phyloP scores from a whole-genome alignment of 1,140 invertebrate species.

The Trigoniulus corallinus region DNA sequence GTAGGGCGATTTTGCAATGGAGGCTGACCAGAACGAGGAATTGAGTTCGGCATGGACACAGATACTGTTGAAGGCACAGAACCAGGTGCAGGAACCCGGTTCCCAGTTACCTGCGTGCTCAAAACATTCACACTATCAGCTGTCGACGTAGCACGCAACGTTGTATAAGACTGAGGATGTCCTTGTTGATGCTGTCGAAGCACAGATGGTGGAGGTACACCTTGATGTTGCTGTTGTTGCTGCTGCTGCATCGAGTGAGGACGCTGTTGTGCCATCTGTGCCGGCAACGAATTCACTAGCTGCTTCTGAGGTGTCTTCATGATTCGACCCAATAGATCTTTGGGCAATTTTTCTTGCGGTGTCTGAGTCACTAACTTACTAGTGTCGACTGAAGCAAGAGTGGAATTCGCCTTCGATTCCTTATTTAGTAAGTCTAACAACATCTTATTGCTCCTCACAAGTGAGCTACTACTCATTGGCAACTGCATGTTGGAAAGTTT shows the following conservation, averaged over 20 bases:
- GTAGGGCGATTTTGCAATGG: no score
- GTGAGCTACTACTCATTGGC: no score
- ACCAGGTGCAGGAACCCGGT: no score
- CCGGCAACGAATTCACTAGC: neutral
- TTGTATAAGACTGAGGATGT: neutral
- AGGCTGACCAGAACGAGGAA: no score
- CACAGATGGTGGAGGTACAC: neutral
- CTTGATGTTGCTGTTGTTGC: neutral
- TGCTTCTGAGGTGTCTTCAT: neutral
- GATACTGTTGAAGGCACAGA: no score
- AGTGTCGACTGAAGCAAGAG: conserved; percentile 28
- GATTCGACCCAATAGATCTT: conserved; percentile 18
- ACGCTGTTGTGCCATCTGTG: neutral
- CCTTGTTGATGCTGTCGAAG: neutral
- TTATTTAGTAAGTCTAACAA: conserved; percentile 63
- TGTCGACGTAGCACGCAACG: no score
- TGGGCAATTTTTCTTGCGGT: conserved; percentile 21
- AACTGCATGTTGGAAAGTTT: conserved; percentile 12
- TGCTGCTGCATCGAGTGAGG: neutral
- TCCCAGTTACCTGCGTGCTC: no score
- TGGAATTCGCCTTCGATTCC: conserved; percentile 50
- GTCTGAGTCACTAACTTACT: conserved; percentile 18
- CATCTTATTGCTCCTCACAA: conserved; percentile 57
- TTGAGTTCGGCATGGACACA: no score
- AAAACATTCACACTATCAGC: no score